Evolutionary conservation across 2,888 invertebrate genomes (phyloP).

Genomic region (Listrodromus nycthemerus): DNA sequence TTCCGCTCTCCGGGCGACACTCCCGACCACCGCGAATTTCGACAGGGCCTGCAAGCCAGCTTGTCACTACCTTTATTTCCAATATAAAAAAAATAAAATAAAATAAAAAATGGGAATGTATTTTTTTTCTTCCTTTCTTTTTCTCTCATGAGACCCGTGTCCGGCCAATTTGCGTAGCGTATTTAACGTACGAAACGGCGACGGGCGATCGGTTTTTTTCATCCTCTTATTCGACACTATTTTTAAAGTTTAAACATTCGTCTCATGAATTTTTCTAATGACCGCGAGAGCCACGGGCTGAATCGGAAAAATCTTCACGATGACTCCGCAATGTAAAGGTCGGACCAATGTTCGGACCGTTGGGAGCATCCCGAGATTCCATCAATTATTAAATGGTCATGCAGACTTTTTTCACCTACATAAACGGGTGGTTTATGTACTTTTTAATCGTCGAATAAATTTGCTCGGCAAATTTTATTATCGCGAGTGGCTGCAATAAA

Average conservation of each 20-base stretch:
- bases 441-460: not conserved
- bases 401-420: too few relatives aligned
- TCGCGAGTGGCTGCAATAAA: not conserved
- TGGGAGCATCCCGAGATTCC: too few relatives aligned
- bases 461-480: not conserved
- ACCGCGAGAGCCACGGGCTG: not conserved
- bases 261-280: slow-evolving; percentile 4
- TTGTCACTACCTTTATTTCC: slow-evolving; percentile 13
- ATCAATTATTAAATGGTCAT: too few relatives aligned
- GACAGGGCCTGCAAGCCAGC: not conserved
- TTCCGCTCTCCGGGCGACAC: slow-evolving; percentile 41
- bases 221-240: slow-evolving; percentile 13
- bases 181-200: slow-evolving; percentile 31
- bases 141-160: not conserved
- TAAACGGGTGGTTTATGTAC: not conserved
- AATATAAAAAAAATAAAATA: not conserved
- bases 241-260: slow-evolving; percentile 37
- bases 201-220: not conserved
- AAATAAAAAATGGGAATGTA: not conserved
- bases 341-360: too few relatives aligned
- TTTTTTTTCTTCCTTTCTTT: slow-evolving; percentile 25
- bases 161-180: slow-evolving; percentile 16
- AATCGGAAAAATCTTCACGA: not conserved
- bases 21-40: slow-evolving; percentile 5
- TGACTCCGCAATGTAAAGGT: not conserved